A percentile compares a stretch with the other conserved stretches of the same genome.
These are phyloP conservation scores for Willisornis vidua DNA, from an alignment of 2,113 vertebrate species.

Conservation along the genomic window DNA sequence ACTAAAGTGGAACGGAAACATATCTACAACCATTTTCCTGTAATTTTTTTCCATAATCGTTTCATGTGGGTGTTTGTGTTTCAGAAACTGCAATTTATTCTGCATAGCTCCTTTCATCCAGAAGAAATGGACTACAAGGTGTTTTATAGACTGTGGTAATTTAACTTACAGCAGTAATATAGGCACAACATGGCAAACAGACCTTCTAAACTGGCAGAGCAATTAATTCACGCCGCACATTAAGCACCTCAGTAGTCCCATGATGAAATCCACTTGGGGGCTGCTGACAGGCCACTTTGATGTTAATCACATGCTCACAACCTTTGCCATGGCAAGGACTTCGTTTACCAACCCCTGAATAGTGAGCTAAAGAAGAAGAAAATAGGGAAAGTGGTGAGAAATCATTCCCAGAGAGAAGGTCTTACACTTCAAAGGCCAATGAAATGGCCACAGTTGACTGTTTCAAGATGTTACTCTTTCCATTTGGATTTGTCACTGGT, in stretches of 20 bases:
- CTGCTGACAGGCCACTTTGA: constrained; percentile 22
- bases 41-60: neutral
- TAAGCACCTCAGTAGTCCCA: constrained; percentile 38
- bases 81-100: constrained; percentile 41
- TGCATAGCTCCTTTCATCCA: constrained; percentile 43
- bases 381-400: neutral
- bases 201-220: constrained; percentile 20
- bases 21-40: neutral
- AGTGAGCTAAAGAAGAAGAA: neutral
- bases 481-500: neutral
- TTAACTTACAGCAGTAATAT: constrained; percentile 22
- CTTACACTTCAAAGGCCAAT: neutral
- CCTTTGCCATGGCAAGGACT: neutral
- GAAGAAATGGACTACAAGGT: constrained; percentile 52
- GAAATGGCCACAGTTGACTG: neutral
- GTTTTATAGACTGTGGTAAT: constrained; percentile 50
- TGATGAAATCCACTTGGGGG: constrained; percentile 12
- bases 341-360: neutral
- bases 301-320: constrained; percentile 19
- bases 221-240: constrained; percentile 49
- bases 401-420: neutral
- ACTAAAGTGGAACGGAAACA: neutral
- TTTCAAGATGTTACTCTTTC: neutral
- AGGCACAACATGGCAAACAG: constrained; percentile 50
- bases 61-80: constrained; percentile 41